These are phyloP conservation scores for Drosophila varians DNA, from an alignment of 1,140 invertebrate genomes.

Conservation along the genomic window DNA sequence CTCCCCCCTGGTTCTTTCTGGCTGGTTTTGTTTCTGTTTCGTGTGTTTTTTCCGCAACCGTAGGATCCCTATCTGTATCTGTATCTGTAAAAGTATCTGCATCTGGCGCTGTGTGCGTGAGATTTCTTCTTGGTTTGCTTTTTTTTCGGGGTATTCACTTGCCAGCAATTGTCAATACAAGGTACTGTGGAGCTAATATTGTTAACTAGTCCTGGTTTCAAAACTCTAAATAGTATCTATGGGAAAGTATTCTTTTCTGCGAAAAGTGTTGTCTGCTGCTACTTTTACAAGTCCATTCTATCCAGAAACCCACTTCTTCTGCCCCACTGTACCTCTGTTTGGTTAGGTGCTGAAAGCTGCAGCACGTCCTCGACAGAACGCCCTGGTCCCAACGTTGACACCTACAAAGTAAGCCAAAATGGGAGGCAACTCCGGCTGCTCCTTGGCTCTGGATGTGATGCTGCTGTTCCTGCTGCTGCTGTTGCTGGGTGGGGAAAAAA, in stretches of 20 bases:
- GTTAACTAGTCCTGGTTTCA: neutral
- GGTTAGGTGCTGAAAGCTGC: slow-evolving; percentile 22
- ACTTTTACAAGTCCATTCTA: too few relatives aligned
- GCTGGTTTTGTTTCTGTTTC: too few relatives aligned
- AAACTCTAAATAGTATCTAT: neutral
- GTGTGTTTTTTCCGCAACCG: neutral
- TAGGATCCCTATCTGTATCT: neutral
- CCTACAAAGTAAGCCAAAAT: slow-evolving; percentile 46
- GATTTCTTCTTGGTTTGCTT: slow-evolving; percentile 24
- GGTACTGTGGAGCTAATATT: slow-evolving; percentile 16
- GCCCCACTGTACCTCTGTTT: slow-evolving; percentile 13
- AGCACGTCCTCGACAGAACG: slow-evolving; percentile 58
- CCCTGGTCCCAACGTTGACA: slow-evolving; percentile 50
- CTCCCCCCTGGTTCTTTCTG: neutral
- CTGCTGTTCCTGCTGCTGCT: neutral
- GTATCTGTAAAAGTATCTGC: slow-evolving; percentile 21
- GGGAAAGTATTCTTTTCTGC: neutral
- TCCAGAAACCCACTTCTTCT: neutral
- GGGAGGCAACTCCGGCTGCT: slow-evolving; percentile 26
- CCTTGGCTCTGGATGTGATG: slow-evolving; percentile 21
- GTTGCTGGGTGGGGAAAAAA: neutral
- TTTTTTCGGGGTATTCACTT: slow-evolving; percentile 36
- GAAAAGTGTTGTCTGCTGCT: too few relatives aligned
- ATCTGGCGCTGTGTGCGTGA: slow-evolving; percentile 17
- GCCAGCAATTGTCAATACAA: slow-evolving; percentile 31